Percentiles rank a stretch among this genome's conserved stretches.
Evolutionary conservation across 2,113 vertebrate genomes (phyloP).

Genomic region (Xyliphius kryptos): DNA sequence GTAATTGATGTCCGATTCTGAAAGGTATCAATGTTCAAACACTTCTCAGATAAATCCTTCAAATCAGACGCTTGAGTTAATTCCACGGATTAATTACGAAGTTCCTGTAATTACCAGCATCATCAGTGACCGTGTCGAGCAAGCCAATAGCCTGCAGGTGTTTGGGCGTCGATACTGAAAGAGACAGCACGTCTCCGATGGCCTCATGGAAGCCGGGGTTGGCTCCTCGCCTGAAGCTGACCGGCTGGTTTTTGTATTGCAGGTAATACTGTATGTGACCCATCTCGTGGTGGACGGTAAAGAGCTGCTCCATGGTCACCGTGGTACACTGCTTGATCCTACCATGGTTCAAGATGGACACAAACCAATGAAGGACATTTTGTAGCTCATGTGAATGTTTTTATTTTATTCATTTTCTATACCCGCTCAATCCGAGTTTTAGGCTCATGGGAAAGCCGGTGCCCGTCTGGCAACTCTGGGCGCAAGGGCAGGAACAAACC

Average conservation of each 20-base stretch:
- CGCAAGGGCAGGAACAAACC: too few species aligned
- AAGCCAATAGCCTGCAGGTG: slow-evolving; percentile 84
- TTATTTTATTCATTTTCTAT: too few species aligned
- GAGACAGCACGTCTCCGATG: slow-evolving; percentile 85
- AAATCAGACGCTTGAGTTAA: neutral
- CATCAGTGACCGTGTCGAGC: slow-evolving; percentile 71
- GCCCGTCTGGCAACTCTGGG: too few species aligned
- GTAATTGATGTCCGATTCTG: slow-evolving; percentile 94
- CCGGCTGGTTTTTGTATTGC: slow-evolving; percentile 85
- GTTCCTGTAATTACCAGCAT: slow-evolving; percentile 63
- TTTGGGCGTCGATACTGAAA: slow-evolving; percentile 92
- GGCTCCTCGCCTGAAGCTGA: slow-evolving; percentile 85
- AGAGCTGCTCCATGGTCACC: slow-evolving; percentile 93
- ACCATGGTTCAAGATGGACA: too few species aligned
- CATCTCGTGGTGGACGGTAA: slow-evolving; percentile 94
- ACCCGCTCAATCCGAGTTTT: too few species aligned
- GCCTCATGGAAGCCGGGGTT: slow-evolving; percentile 97
- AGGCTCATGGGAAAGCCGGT: too few species aligned
- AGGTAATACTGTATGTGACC: slow-evolving; percentile 97
- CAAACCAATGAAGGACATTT: too few species aligned
- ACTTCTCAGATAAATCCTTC: too few species aligned
- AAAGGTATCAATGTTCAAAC: too few species aligned
- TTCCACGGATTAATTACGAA: too few species aligned
- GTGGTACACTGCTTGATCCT: slow-evolving; percentile 97
- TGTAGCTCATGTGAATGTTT: too few species aligned